Evolutionary conservation across 2,797 vertebrate genomes (phyloP), one percentile per base, ranked within the genome.

Genomic region (Argyrosomus regius): DNA sequence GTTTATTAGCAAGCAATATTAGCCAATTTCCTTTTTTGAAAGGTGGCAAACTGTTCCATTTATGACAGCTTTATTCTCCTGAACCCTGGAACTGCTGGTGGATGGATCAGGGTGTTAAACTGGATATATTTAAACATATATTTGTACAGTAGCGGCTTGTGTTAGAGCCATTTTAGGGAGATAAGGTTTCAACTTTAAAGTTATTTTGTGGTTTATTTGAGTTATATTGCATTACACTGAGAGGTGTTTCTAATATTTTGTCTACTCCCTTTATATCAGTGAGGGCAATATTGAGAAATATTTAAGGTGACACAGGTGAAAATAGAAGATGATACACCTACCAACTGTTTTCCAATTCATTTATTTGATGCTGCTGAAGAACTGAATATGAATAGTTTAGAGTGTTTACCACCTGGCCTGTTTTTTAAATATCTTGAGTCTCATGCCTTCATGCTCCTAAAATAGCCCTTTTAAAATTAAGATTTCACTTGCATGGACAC

Each of bases 21-120:
- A n/a, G 28, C 48, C 18, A 41, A 56, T 78, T 53, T 82, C 2
- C 43, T 64, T 82, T 78, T 81, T 70, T n/a, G n/a, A 76, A 35
- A n/a, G 22, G 57, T 16, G 70, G 59, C 16, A 66, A 54, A 35
- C 20, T 75, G 35, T 68, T 62, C 54, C 63, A 8, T 70, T 78
- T 8, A 48, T 41, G 5, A 56, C 35, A 53, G 60, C 56, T 59
- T 75, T 65, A 61, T 65, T 45, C 50, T 13, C 8, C 70, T 68
- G 63, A 72, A 45, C 62, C 24, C 43, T 75, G 39, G 65, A 71
- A 57, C n/a, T 41, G 26, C 58, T 61, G 59, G 6, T 26, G 20
- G 24, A 57, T 50, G 45, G 43, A 52, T 75, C 72, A 46, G 35
- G 4, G 50, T 54, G n/a, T 56, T 13, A 63, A 71, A 50, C 3